phyloP scores from a whole-genome alignment of 2,888 invertebrate genomes.

The Hypselothyrea guttata region DNA sequence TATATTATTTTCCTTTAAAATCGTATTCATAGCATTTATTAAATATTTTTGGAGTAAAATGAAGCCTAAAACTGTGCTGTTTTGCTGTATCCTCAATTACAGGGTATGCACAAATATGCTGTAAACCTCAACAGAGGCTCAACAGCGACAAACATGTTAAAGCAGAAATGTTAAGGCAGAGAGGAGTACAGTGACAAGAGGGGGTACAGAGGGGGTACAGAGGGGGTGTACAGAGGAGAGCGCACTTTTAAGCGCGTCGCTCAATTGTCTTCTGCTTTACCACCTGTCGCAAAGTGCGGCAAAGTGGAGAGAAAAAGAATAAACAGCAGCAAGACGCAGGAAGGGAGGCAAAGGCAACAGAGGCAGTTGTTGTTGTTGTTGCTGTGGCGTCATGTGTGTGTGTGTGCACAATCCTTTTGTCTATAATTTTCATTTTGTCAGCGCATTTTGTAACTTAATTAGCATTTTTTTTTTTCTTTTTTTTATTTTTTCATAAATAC shows the following conservation, averaged over 20 bases:
- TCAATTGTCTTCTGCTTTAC: slow-evolving; percentile 54
- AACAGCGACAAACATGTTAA: slow-evolving; percentile 1
- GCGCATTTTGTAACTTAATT: slow-evolving; percentile 70
- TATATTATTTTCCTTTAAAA: background rate
- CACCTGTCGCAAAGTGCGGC: slow-evolving; percentile 56
- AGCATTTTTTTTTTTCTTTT: slow-evolving; percentile 71
- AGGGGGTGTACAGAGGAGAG: too few relatives aligned
- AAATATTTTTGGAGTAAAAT: too few relatives aligned
- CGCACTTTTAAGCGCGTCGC: slow-evolving; percentile 34
- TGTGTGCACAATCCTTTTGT: slow-evolving; percentile 37
- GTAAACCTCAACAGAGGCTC: slow-evolving; percentile 9
- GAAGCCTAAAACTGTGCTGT: too few relatives aligned
- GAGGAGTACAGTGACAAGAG: too few relatives aligned
- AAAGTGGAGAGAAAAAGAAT: slow-evolving; percentile 7
- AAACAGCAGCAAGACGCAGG: background rate
- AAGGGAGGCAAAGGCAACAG: background rate
- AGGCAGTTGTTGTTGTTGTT: slow-evolving; percentile 2
- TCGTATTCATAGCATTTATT: background rate
- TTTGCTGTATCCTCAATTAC: background rate
- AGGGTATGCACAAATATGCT: slow-evolving; percentile 23
- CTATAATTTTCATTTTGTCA: slow-evolving; percentile 67
- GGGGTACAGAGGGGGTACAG: too few relatives aligned
- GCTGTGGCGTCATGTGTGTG: slow-evolving; percentile 4
- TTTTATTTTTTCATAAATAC: too few relatives aligned
- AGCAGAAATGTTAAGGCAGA: background rate